Evolutionary conservation across 2,797 vertebrate species (phyloP), one percentile per base, ranked within the genome.

Genomic region (Epinephelus coioides): DNA sequence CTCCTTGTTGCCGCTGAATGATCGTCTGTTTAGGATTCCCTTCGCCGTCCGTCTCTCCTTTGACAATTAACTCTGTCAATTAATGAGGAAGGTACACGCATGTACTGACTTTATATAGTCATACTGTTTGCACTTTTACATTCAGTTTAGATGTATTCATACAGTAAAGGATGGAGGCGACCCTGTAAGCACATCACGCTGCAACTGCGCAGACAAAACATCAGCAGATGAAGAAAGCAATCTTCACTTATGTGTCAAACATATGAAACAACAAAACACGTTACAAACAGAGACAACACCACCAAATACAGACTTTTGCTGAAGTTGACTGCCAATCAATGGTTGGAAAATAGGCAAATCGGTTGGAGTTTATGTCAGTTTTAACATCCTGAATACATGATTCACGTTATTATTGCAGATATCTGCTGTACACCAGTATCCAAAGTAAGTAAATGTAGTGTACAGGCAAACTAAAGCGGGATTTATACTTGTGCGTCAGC

Each of bases 1-100:
- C 51, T 69, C 27, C n/a, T 34, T 62, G 50, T 30, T 77, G 73
- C 56, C 71, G 63, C 51, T 76, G 55, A 76, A 63, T 21, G 40
- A 34, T 68, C 4, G 3, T 74, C 57, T 34, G 38, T 53, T 82
- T 71, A 71, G 69, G 27, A 71, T 73, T 80, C 38, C 7, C n/a
- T 27, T 34, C 25, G 49, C 82, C 47, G 44, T 44, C 70, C n/a
- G 30, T 57, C 55, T 59, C 23, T 66, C 47, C 72, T 56, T 27
- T 61, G 44, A 53, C 54, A 65, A 38, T 64, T 53, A 59, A 43
- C 4, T 56, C 57, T 47, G 67, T 63, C 63, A 59, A 19, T 67
- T 64, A 60, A 72, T 76, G 54, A 25, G 13, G 14, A 46, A 23
- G 18, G 38, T 8, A 18, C 3, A 51, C 66, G 46, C 43, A 21